Conservation (phyloP, 2,888 invertebrate species). For the Dascillus cervinus region DNA sequence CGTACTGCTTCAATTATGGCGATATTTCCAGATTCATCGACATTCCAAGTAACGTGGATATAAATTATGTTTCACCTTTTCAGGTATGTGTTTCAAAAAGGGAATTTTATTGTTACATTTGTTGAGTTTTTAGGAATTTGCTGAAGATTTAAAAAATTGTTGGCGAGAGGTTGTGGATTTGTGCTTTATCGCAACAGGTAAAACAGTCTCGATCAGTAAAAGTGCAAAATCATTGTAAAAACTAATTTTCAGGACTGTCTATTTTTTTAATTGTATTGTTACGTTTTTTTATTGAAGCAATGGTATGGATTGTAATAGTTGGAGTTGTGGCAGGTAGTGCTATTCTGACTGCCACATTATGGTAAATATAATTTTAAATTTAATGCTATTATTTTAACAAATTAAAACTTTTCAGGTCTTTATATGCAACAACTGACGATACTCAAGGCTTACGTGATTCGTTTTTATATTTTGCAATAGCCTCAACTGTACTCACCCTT, state of each 20-base stretch:
- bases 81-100: too few species aligned
- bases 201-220: constrained; percentile 1
- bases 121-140: constrained; percentile 43
- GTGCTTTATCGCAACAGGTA: constrained; percentile 53
- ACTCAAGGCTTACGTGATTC: constrained; percentile 42
- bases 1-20: too few species aligned
- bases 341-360: constrained; percentile 50
- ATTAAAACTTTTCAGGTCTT: constrained; percentile 2
- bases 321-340: constrained; percentile 47
- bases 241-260: constrained; percentile 45
- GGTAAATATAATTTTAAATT: constrained; percentile 41
- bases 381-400: constrained; percentile 1
- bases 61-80: too few species aligned
- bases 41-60: too few species aligned
- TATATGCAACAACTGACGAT: constrained; percentile 4
- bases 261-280: constrained; percentile 49
- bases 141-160: constrained; percentile 51
- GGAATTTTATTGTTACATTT: background rate
- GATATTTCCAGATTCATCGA: too few species aligned
- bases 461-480: constrained; percentile 53
- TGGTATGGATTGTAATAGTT: constrained; percentile 55
- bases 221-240: constrained; percentile 1
- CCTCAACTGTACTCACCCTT: constrained; percentile 49
- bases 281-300: constrained; percentile 50
- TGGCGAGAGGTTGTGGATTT: constrained; percentile 54